Conservation (phyloP, 92 coral and sea anemone genomes). For the Pocillopora meandrina region DNA sequence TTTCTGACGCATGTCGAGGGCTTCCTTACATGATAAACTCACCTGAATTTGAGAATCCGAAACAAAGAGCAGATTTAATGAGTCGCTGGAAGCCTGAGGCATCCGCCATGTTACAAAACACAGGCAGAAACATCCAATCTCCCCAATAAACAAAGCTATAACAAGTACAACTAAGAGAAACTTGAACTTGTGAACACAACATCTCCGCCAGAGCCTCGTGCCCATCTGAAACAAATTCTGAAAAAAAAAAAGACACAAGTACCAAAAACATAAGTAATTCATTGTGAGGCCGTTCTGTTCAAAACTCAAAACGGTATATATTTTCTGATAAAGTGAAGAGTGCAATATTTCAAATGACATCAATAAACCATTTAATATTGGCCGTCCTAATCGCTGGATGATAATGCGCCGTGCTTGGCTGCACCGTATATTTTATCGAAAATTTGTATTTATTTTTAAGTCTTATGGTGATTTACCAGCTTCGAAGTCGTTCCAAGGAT, state of each 20-base stretch:
- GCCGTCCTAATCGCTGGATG: no score
- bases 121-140: constrained; percentile 65
- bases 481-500: no score
- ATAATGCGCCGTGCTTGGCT: no score
- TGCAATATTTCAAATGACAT: no score
- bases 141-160: constrained; percentile 57
- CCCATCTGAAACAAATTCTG: constrained; percentile 15
- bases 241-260: background rate
- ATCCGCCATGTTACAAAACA: constrained; percentile 69
- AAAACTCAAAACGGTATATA: background rate
- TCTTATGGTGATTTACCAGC: no score
- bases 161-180: constrained; percentile 23
- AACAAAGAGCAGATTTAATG: constrained; percentile 66
- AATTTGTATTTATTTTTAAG: no score
- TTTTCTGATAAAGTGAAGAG: no score
- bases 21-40: background rate
- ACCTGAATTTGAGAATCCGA: constrained; percentile 97
- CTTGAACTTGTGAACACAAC: constrained; percentile 10
- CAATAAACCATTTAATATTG: no score
- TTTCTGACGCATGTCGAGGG: no score
- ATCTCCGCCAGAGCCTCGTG: background rate
- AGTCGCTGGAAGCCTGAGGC: constrained; percentile 54
- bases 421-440: no score
- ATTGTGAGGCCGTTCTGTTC: background rate
- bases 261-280: background rate